Base-by-base conservation (phyloP, 1,140 invertebrate species). In the Sitophilus oryzae region DNA sequence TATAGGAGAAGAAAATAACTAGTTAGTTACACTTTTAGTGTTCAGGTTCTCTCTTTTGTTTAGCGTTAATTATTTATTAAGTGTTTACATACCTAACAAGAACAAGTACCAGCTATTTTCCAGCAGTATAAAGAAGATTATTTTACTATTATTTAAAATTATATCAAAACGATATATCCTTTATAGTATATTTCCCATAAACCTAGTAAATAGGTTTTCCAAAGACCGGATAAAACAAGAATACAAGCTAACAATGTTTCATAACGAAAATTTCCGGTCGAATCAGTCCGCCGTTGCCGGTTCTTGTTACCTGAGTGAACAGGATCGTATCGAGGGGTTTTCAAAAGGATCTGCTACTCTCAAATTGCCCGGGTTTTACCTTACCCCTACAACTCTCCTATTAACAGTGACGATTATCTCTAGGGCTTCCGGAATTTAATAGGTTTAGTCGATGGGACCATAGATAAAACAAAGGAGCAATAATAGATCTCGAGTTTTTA, bases 401-500 rank as follows among this genome's bases (percentile, higher is more conserved):
- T 30, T 30, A 30, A 30, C 5, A 30, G 25, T 30, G 25, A 30
- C 25, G 25, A 11, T 11, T 30, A 30, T 30, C 25, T 30, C 25
- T 30, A 30, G 25, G 25, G 25, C 25, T 30, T 30, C 25, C 25
- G 5, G 25, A 11, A 30, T 30, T 30, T 30, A 30, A 30, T 30
- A 30, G 25, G 5, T 30, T 30, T 30, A 30, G 5, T 30, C 11
- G 25, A 30, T 30, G 25, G 25, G 25, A 6, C 5, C 25, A 45
- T 35, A 43, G 47, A 50, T 56, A 56, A 56, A 49, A 38, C 49
- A 56, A 48, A 30, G 25, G 25, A 30, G 25, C 25, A 30, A 11
- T 11, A 30, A 30, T 5, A 30, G n/a, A n/a, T n/a, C n/a, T n/a
- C n/a, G n/a, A n/a, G n/a, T n/a, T n/a, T n/a, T n/a, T n/a, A n/a